Conservation (phyloP, 2,888 invertebrate species). For the Pterostichus madidus region DNA sequence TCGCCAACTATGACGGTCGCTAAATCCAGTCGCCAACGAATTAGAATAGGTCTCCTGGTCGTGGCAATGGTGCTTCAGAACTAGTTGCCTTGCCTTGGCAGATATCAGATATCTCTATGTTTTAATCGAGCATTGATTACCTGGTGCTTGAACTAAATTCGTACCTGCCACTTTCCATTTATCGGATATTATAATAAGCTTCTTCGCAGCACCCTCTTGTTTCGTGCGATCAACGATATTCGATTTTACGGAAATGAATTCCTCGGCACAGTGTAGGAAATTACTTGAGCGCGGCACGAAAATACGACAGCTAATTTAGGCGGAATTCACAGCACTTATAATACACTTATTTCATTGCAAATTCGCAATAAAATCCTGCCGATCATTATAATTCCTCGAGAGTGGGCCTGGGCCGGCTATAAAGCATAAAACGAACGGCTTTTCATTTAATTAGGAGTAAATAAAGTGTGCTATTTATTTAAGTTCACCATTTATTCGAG, state of each 20-base stretch:
- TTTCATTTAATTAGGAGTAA: conserved; percentile 53
- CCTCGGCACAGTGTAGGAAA: conserved; percentile 23
- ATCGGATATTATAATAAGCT: conserved; percentile 57
- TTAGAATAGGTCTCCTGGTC: background rate
- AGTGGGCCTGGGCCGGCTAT: conserved; percentile 3
- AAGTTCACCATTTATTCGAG: conserved; percentile 38
- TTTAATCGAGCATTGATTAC: conserved; percentile 32
- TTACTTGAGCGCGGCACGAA: conserved; percentile 22
- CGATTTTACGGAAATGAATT: conserved; percentile 51
- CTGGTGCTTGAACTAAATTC: conserved; percentile 7
- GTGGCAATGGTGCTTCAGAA: background rate
- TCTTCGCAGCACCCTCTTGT: conserved; percentile 32
- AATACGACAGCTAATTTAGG: conserved; percentile 46
- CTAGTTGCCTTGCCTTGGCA: background rate
- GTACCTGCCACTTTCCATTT: conserved; percentile 48
- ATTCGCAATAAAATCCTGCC: conserved; percentile 4
- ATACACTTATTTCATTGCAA: background rate
- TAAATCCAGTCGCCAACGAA: no score
- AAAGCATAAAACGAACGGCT: conserved; percentile 38
- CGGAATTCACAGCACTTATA: conserved; percentile 14
- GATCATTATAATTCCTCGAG: conserved; percentile 12
- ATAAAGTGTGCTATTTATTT: conserved; percentile 58
- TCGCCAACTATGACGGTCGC: no score
- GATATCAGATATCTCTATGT: conserved; percentile 34
- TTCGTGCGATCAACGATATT: conserved; percentile 57